These are phyloP conservation scores for Phortica okadai DNA, from an alignment of 2,888 invertebrate genomes.

Conservation along the genomic window DNA sequence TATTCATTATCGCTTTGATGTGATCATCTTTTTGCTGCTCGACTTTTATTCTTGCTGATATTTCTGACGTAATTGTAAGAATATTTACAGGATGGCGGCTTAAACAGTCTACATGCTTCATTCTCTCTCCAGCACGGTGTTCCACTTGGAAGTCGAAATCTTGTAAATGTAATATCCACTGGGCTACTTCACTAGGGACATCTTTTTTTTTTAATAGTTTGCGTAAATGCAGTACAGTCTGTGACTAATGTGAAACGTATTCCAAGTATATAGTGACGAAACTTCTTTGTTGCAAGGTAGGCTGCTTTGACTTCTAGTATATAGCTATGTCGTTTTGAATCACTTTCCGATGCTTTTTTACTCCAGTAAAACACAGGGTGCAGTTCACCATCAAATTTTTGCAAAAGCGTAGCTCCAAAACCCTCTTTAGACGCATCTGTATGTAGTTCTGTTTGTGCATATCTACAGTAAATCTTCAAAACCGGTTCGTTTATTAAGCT, in stretches of 20 bases:
- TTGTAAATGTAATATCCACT: slow-evolving; percentile 49
- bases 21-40: slow-evolving; percentile 34
- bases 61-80: background rate
- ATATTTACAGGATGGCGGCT: too few relatives aligned
- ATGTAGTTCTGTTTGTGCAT: slow-evolving; percentile 45
- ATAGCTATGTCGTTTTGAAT: slow-evolving; percentile 40
- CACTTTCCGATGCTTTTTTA: slow-evolving; percentile 23
- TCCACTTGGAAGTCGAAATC: slow-evolving; percentile 40
- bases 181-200: slow-evolving; percentile 48
- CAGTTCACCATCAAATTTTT: slow-evolving; percentile 31
- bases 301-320: slow-evolving; percentile 56
- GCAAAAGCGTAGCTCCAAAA: slow-evolving; percentile 46
- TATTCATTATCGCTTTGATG: slow-evolving; percentile 33
- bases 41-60: slow-evolving; percentile 32
- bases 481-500: slow-evolving; percentile 31
- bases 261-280: slow-evolving; percentile 55
- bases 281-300: slow-evolving; percentile 52
- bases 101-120: too few relatives aligned
- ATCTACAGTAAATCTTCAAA: slow-evolving; percentile 37
- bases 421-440: slow-evolving; percentile 49
- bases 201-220: slow-evolving; percentile 46
- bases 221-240: too few relatives aligned
- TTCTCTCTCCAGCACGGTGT: background rate
- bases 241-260: slow-evolving; percentile 42
- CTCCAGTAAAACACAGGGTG: slow-evolving; percentile 38